Conservation (phyloP, 2,797 vertebrate genomes). For the Poeciliopsis paucimaculata region DNA sequence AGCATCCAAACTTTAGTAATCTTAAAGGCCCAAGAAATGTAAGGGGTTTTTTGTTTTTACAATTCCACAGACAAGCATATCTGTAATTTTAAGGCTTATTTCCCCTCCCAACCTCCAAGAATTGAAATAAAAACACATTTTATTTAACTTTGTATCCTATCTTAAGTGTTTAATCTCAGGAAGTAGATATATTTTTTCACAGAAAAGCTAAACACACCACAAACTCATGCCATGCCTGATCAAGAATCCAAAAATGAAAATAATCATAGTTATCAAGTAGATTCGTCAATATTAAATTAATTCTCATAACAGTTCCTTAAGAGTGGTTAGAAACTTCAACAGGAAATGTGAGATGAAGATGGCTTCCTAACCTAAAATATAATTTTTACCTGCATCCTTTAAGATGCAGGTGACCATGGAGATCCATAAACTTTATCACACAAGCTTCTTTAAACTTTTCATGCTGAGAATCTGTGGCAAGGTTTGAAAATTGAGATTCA, state of each 20-base stretch:
- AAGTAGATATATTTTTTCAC: background rate
- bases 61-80: background rate
- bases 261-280: background rate
- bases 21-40: background rate
- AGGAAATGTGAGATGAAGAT: conserved; percentile 26
- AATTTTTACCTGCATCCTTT: background rate
- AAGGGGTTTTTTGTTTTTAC: background rate
- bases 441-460: background rate
- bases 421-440: background rate
- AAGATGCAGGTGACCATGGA: background rate
- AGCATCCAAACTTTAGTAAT: background rate
- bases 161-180: background rate
- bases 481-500: too few relatives aligned
- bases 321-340: conserved; percentile 29
- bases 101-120: too few relatives aligned
- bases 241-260: conserved; percentile 10
- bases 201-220: conserved; percentile 41
- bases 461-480: background rate
- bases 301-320: conserved; percentile 19
- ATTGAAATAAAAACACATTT: background rate
- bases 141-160: background rate
- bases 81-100: background rate
- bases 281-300: background rate
- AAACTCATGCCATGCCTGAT: conserved; percentile 66
- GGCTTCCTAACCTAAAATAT: conserved; percentile 28